Evolutionary conservation across 2,888 invertebrate species (phyloP), one percentile per base, ranked within the genome.

Genomic region (Galeruca laticollis): DNA sequence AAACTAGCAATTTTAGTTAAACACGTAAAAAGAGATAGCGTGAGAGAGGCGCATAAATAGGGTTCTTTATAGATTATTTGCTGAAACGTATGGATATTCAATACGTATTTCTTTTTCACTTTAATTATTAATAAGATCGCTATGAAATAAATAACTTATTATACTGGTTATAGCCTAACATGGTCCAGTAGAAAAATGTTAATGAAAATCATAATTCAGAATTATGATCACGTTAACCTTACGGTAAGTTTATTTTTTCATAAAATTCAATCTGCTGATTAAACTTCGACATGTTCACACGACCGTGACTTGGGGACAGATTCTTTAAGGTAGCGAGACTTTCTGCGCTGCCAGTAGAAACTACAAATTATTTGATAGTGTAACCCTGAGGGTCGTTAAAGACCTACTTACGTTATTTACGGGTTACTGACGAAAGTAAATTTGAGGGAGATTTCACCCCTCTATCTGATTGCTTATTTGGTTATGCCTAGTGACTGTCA

Each of bases 121-220:
- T 13, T 63, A 54, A 63, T 63, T 54, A 63, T 43, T 40, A 61
- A 63, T 54, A 63, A 63, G 54, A 62, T 62, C n/a, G 15, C 47
- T 49, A 31, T 49, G 49, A 49, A 49, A 49, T 61, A 15, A 61
- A 49, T 61, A 47, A 33, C 31, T n/a, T 49, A 47, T 49, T 61
- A 49, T 51, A 37, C 20, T 51, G 4, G 62, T 51, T 21, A 37
- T 62, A 40, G 52, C 35, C 20, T 13, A 49, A 33, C 49, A 13
- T 1, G 21, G 26, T 47, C 21, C 31, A 31, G n/a, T 11, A 26
- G 20, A 18, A 49, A 61, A 61, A 61, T 49, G 8, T 49, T 26
- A 26, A 61, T 15, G 47, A 26, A 49, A 49, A 31, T 31, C 31
- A 61, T 61, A 33, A 61, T 61, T 31, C 35, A 61, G 33, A 61